Percentiles rank a stretch among this genome's conserved stretches.
Evolutionary conservation across 1,140 invertebrate genomes (phyloP).

Genomic region (Ceratina australensis): DNA sequence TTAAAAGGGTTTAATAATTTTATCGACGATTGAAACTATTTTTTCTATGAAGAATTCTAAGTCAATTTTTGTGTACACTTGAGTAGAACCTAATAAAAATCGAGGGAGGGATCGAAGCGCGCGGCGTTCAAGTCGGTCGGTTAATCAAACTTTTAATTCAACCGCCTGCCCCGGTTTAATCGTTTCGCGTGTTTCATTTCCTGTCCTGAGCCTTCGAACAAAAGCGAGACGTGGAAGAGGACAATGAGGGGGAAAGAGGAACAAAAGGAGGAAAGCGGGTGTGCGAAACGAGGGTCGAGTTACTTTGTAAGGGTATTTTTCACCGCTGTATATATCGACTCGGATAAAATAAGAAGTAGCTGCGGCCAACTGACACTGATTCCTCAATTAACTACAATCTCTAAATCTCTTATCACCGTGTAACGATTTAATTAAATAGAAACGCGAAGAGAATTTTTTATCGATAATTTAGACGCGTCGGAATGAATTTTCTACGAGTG

Average conservation of each 20-base stretch:
- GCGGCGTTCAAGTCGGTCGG: slow-evolving; percentile 2
- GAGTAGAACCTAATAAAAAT: slow-evolving; percentile 1
- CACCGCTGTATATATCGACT: background rate
- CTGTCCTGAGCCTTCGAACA: background rate
- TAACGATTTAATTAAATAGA: too few relatives aligned
- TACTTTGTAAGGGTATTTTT: background rate
- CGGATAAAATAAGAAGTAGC: background rate
- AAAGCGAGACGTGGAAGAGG: background rate
- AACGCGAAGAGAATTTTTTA: too few relatives aligned
- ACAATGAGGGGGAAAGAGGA: background rate
- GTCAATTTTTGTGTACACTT: background rate
- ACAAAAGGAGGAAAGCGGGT: background rate
- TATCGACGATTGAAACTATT: too few relatives aligned
- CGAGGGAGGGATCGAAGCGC: background rate
- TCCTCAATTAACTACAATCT: too few relatives aligned
- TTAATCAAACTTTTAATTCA: slow-evolving; percentile 42
- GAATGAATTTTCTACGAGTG: too few relatives aligned
- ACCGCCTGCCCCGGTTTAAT: slow-evolving; percentile 18
- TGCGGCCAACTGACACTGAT: too few relatives aligned
- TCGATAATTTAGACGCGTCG: too few relatives aligned
- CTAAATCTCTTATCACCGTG: too few relatives aligned
- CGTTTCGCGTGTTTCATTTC: slow-evolving; percentile 35
- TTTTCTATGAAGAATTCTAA: too few relatives aligned
- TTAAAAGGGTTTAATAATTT: too few relatives aligned
- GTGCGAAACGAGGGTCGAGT: background rate